Conservation (phyloP, 2,797 vertebrate species). For the Phylloscopus collybita region DNA sequence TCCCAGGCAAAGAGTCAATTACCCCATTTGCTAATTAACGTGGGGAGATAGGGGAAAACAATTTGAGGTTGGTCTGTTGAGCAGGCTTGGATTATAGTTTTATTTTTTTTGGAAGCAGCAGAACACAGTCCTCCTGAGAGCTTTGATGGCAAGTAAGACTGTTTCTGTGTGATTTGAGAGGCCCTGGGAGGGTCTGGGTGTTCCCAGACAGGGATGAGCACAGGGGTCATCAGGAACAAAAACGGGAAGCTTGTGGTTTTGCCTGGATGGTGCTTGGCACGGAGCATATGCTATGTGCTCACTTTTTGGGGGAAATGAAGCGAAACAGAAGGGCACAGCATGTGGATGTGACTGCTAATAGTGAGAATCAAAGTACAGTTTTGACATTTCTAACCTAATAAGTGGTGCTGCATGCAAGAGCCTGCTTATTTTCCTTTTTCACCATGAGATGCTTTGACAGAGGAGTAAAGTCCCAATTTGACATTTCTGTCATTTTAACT, state of each 20-base stretch:
- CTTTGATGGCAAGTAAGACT: neutral
- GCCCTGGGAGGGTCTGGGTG: rapidly evolving
- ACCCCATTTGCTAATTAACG: neutral
- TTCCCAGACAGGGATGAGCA: rapidly evolving
- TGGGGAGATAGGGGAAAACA: neutral
- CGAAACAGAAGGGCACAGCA: slow-evolving; percentile 61
- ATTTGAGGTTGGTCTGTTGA: neutral
- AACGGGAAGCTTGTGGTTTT: neutral
- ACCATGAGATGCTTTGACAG: slow-evolving; percentile 61
- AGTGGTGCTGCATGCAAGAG: slow-evolving; percentile 25
- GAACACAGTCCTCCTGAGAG: neutral
- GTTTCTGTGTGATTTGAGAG: neutral
- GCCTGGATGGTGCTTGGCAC: neutral
- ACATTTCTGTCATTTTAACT: slow-evolving; percentile 73
- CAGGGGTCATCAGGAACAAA: neutral
- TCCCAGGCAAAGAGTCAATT: neutral
- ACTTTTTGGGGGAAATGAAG: slow-evolving; percentile 46
- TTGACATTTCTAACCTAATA: slow-evolving; percentile 72
- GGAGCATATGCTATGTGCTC: slow-evolving; percentile 16
- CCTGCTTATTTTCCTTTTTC: slow-evolving; percentile 66
- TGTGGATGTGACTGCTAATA: slow-evolving; percentile 62
- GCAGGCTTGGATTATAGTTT: neutral
- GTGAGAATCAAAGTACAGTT: slow-evolving; percentile 65
- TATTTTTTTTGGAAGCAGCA: neutral
- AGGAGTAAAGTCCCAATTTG: slow-evolving; percentile 69